These are phyloP conservation scores for Coptodon bakossiorum DNA, from an alignment of 2,113 vertebrate genomes.

Conservation along the genomic window DNA sequence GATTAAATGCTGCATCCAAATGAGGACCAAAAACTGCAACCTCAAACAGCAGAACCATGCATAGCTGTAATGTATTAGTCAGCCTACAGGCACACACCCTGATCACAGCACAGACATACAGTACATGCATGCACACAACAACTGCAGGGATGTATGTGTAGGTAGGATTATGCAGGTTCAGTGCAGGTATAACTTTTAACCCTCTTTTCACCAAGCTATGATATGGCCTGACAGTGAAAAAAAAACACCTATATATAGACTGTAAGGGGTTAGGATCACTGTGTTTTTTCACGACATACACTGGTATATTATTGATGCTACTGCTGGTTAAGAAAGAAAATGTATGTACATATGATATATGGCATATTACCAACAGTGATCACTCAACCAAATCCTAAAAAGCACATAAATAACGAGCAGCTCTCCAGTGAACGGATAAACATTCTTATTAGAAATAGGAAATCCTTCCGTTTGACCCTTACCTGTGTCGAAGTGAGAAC, in stretches of 20 bases:
- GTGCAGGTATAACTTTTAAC: constrained; percentile 37
- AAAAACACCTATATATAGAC: not conserved
- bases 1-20: constrained; percentile 21
- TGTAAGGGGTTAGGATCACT: not conserved
- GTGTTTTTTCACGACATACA: not conserved
- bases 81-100: not conserved
- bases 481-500: constrained; percentile 89
- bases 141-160: constrained; percentile 23
- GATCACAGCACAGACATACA: not conserved
- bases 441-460: not conserved
- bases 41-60: not conserved
- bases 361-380: not conserved
- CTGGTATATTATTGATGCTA: not conserved
- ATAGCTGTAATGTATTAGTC: not conserved
- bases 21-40: not conserved
- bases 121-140: not conserved
- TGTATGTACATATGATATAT: not conserved
- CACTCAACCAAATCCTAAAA: not conserved
- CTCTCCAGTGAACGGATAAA: not conserved
- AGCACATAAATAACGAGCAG: not conserved
- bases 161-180: constrained; percentile 30
- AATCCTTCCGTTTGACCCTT: constrained; percentile 49
- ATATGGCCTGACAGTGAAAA: not conserved
- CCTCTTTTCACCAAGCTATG: constrained; percentile 22
- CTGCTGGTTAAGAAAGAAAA: not conserved